Evolutionary conservation across 2,113 vertebrate species (phyloP).

Genomic region (Peromyscus leucopus): DNA sequence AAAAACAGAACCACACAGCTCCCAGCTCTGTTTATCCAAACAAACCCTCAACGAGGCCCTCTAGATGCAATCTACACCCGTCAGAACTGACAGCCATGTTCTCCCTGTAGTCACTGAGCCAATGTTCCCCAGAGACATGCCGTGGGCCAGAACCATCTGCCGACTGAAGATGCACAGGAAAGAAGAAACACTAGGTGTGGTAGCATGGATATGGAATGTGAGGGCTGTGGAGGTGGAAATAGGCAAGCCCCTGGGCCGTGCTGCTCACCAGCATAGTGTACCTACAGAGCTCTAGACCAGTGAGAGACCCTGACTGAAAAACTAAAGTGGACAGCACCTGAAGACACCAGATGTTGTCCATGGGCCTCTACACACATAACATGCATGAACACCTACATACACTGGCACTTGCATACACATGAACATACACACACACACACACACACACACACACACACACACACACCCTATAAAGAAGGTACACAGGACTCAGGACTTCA

Average conservation of each 20-base stretch:
- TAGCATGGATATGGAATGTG: background rate
- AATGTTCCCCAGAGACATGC: background rate
- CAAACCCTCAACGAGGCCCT: rapidly evolving
- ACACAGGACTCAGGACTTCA: background rate
- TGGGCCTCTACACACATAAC: background rate
- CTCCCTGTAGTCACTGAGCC: background rate
- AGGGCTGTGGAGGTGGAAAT: background rate
- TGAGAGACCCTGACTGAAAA: background rate
- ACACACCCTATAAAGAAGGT: background rate
- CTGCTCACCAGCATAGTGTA: background rate
- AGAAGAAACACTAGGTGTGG: background rate
- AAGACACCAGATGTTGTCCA: too few species aligned
- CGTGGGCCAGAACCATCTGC: rapidly evolving
- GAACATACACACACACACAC: background rate
- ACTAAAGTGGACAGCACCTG: too few species aligned
- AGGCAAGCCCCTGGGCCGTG: background rate
- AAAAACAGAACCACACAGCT: background rate
- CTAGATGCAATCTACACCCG: background rate
- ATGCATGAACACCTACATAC: background rate
- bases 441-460: background rate
- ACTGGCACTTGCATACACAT: background rate
- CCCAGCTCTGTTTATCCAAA: background rate
- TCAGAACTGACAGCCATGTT: background rate
- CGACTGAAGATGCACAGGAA: background rate
- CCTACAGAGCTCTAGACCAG: background rate